Conservation (phyloP, 1,140 invertebrate species). For the Aleiodes sp. region DNA sequence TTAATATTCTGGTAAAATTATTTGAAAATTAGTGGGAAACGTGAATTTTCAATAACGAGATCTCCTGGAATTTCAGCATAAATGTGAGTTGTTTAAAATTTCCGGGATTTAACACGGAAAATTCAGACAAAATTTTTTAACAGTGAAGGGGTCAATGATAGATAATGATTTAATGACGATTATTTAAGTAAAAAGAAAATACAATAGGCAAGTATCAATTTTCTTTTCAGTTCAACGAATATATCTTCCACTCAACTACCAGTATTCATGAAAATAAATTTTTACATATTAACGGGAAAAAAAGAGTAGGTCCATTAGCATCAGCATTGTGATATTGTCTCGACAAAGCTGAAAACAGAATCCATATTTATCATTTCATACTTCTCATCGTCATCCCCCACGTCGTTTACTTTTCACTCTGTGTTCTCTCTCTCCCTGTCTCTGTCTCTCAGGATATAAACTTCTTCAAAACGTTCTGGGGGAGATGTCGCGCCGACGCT, state of each 20-base stretch:
- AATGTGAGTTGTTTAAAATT: no score
- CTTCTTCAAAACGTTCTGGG: not conserved
- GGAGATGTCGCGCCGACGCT: constrained; percentile 31
- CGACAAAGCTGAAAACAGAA: constrained; percentile 24
- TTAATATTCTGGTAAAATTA: no score
- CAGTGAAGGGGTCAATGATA: no score
- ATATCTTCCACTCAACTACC: not conserved
- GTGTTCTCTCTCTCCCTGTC: constrained; percentile 17
- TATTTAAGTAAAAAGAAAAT: no score
- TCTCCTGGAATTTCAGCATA: no score
- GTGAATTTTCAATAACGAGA: no score
- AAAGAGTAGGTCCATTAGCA: constrained; percentile 34
- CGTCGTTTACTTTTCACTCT: no score
- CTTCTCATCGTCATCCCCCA: constrained; percentile 23
- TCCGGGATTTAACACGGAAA: no score
- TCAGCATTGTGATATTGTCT: constrained; percentile 16
- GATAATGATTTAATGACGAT: no score
- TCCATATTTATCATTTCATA: constrained; percentile 31
- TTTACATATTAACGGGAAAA: not conserved
- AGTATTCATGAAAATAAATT: not conserved
- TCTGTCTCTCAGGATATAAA: not conserved
- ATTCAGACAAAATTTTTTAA: no score
- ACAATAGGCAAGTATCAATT: not conserved
- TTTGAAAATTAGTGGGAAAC: no score
- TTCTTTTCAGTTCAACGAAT: not conserved